Evolutionary conservation across 2,888 invertebrate species (phyloP).

Genomic region (Acanthopleura granulata): DNA sequence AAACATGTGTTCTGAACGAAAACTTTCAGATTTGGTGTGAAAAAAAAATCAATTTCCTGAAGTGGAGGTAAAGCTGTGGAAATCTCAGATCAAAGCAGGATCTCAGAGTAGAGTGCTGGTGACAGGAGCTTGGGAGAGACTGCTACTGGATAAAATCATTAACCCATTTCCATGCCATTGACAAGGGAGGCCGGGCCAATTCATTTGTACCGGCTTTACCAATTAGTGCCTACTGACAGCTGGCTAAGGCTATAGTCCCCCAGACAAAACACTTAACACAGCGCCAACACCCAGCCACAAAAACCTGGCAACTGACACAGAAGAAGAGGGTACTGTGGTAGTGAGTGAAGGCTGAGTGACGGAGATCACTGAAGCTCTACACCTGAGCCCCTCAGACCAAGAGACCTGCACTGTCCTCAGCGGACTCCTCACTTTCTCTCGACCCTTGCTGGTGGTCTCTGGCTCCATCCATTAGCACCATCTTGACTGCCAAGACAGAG

Average conservation of each 20-base stretch:
- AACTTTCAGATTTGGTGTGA: neutral
- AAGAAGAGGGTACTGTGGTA: too few species aligned
- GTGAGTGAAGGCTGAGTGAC: too few species aligned
- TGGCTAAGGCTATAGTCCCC: neutral
- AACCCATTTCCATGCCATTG: neutral
- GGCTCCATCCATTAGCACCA: too few species aligned
- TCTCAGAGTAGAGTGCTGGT: neutral
- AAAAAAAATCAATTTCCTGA: conserved; percentile 5
- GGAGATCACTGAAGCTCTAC: too few species aligned
- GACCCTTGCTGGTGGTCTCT: too few species aligned
- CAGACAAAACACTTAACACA: conserved; percentile 10
- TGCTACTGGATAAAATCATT: neutral
- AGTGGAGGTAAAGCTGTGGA: neutral
- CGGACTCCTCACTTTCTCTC: too few species aligned
- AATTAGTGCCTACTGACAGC: conserved; percentile 2
- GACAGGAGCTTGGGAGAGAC: neutral
- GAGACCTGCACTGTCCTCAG: too few species aligned
- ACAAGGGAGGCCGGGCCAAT: neutral
- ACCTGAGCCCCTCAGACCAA: too few species aligned
- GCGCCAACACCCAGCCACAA: neutral
- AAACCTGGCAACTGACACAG: neutral
- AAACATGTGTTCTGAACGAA: too few species aligned
- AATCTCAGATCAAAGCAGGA: neutral
- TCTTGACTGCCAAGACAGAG: too few species aligned
- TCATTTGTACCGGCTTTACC: conserved; percentile 3